phyloP scores from a whole-genome alignment of 2,888 invertebrate genomes.

The Pteria penguin region DNA sequence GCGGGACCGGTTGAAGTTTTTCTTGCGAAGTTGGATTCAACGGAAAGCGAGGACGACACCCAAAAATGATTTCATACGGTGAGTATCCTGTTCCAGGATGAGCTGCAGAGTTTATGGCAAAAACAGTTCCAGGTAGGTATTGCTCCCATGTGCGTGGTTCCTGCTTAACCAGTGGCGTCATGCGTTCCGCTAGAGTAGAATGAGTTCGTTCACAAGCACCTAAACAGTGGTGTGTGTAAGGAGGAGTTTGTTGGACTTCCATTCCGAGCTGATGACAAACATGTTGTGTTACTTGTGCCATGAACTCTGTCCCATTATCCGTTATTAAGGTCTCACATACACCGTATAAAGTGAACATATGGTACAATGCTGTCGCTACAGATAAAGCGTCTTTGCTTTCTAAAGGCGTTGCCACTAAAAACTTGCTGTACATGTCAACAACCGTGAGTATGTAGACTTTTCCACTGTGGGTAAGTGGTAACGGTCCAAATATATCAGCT shows the following conservation, averaged over 20 bases:
- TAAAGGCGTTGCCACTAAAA: conserved; percentile 34
- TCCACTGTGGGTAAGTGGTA: neutral
- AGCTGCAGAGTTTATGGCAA: no score
- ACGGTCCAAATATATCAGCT: conserved; percentile 15
- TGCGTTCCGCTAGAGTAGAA: no score
- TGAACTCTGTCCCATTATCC: conserved; percentile 48
- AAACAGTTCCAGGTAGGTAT: no score
- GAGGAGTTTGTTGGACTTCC: conserved; percentile 41
- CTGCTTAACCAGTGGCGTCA: no score
- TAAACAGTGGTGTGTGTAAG: conserved; percentile 48
- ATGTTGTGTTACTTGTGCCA: conserved; percentile 39
- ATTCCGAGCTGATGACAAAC: conserved; percentile 38
- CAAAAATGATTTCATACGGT: no score
- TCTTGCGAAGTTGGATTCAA: no score
- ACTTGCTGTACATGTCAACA: conserved; percentile 46
- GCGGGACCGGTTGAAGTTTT: no score
- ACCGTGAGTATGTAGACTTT: conserved; percentile 25
- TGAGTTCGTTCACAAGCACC: no score
- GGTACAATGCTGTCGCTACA: conserved; percentile 35
- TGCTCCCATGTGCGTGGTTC: no score
- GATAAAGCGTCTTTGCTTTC: conserved; percentile 42
- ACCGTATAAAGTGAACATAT: conserved; percentile 43
- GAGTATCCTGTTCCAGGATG: no score
- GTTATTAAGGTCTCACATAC: conserved; percentile 43
- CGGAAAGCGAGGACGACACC: no score